A percentile compares a stretch with the other conserved stretches of the same genome.
These are phyloP conservation scores for Eupithecia tripunctaria DNA, from an alignment of 2,888 invertebrate genomes.

Conservation along the genomic window DNA sequence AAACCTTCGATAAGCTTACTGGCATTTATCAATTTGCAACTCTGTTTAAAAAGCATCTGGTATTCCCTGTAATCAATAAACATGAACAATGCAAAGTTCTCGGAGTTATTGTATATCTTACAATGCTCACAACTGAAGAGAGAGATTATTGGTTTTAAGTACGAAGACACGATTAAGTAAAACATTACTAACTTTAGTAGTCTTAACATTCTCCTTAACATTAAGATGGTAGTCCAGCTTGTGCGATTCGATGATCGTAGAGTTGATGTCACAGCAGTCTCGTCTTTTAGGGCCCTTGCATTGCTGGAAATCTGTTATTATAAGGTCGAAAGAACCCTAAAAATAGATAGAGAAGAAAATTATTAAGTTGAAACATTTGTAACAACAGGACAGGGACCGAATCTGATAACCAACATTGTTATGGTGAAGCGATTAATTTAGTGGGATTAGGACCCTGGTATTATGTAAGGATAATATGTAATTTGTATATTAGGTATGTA, in stretches of 20 bases:
- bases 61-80: no score
- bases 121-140: not conserved
- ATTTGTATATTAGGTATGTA: no score
- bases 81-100: no score
- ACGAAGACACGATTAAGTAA: not conserved
- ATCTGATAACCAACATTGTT: no score
- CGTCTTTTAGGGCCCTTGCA: slow-evolving; percentile 48
- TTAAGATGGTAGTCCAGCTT: slow-evolving; percentile 42
- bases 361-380: not conserved
- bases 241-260: slow-evolving; percentile 32
- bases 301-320: slow-evolving; percentile 29
- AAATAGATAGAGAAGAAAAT: slow-evolving; percentile 9
- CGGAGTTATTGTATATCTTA: not conserved
- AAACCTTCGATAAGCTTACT: no score
- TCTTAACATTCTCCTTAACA: slow-evolving; percentile 46
- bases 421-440: no score
- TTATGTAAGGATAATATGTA: not conserved
- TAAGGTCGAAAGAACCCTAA: slow-evolving; percentile 39
- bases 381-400: not conserved
- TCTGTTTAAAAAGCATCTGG: no score
- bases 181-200: slow-evolving; percentile 48
- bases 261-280: slow-evolving; percentile 41
- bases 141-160: no score
- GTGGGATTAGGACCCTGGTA: no score
- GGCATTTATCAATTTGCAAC: no score